phyloP scores from a whole-genome alignment of 2,113 vertebrate genomes.

The Pimephales promelas region DNA sequence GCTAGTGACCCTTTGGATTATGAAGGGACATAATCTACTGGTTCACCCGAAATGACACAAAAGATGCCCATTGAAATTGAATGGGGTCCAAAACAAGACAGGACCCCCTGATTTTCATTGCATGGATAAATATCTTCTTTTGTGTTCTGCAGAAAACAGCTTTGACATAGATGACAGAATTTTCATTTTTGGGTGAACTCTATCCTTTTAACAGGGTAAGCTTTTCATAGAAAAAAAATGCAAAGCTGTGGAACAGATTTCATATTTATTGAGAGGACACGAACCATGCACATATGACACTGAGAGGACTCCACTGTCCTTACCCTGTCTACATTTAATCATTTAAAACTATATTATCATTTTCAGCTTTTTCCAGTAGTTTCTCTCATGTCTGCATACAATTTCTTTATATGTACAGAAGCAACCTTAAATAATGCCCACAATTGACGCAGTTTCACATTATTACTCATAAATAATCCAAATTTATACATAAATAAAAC shows the following conservation, averaged over 20 bases:
- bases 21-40: background rate
- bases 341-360: slow-evolving; percentile 17
- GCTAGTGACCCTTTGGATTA: background rate
- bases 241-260: slow-evolving; percentile 5
- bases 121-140: background rate
- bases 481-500: slow-evolving; percentile 21
- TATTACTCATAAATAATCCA: slow-evolving; percentile 12
- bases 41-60: background rate
- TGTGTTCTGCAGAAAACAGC: background rate
- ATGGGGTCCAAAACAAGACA: background rate
- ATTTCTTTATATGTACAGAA: slow-evolving; percentile 47
- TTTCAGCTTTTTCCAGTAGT: slow-evolving; percentile 3
- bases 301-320: background rate
- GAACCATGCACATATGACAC: slow-evolving; percentile 50
- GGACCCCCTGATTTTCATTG: background rate
- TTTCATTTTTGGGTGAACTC: background rate
- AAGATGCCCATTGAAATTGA: background rate
- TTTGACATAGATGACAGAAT: background rate
- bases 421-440: slow-evolving; percentile 45
- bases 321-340: slow-evolving; percentile 31
- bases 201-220: background rate
- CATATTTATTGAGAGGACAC: slow-evolving; percentile 56
- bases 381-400: slow-evolving; percentile 23
- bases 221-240: background rate
- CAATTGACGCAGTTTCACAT: slow-evolving; percentile 17